Conservation (phyloP, 2,797 vertebrate genomes). For the Okamejei kenojei region DNA sequence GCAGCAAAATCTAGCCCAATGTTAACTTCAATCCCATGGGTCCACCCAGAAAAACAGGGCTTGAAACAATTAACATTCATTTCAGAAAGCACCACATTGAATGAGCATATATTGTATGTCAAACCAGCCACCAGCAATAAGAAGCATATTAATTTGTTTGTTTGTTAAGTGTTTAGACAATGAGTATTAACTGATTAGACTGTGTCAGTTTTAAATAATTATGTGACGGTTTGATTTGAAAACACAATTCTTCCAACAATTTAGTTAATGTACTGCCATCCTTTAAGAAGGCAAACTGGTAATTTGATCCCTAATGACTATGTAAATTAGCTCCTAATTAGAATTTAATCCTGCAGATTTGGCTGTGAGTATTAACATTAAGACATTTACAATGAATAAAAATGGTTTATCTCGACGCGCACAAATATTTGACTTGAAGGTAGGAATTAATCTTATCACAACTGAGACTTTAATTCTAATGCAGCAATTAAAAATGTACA, state of each 20-base stretch:
- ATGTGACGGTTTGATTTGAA: neutral
- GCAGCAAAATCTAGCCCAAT: too few relatives aligned
- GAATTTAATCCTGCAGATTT: neutral
- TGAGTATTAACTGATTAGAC: neutral
- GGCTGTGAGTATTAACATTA: neutral
- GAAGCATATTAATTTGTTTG: neutral
- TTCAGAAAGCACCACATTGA: neutral
- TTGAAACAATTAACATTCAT: neutral
- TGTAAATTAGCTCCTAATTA: neutral
- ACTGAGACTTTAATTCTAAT: neutral
- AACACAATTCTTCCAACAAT: neutral
- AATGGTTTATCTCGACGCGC: neutral
- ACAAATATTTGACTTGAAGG: neutral
- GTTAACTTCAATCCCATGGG: neutral
- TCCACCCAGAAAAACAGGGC: neutral
- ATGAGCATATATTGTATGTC: neutral
- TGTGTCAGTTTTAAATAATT: neutral
- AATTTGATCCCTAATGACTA: conserved; percentile 20
- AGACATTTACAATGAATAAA: neutral
- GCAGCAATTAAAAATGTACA: neutral
- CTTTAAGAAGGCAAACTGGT: neutral
- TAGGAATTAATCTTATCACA: neutral
- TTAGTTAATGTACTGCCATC: neutral
- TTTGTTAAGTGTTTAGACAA: neutral
- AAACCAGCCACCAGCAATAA: neutral